phyloP scores from a whole-genome alignment of 2,797 vertebrate species.

The Fringilla coelebs region DNA sequence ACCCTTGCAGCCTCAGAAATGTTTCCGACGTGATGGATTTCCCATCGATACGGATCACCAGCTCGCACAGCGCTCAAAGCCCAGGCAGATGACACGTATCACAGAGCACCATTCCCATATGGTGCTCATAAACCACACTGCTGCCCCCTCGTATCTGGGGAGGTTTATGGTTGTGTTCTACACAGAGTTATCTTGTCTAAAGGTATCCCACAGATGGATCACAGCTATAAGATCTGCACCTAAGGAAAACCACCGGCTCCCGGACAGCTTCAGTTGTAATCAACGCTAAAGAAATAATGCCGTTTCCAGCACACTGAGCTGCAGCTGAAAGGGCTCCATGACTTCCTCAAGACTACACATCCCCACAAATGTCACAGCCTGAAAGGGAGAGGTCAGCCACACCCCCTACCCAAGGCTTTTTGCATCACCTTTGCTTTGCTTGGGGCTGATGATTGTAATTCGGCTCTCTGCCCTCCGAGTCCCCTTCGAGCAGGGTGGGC shows the following conservation, averaged over 20 bases:
- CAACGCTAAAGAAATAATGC: not conserved
- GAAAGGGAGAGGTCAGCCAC: not conserved
- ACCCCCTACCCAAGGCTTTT: not conserved
- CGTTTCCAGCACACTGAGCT: not conserved
- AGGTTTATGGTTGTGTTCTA: constrained; percentile 36
- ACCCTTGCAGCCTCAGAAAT: not conserved
- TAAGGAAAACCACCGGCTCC: not conserved
- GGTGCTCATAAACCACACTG: not conserved
- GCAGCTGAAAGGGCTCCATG: not conserved
- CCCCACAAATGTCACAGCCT: not conserved
- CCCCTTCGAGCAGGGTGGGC: not conserved
- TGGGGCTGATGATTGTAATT: not conserved
- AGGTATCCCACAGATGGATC: constrained; percentile 13
- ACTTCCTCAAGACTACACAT: not conserved
- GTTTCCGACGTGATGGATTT: not conserved
- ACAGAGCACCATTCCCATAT: not conserved
- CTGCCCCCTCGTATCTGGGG: not conserved
- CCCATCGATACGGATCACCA: not conserved
- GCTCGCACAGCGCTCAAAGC: not conserved
- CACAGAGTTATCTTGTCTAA: constrained; percentile 24
- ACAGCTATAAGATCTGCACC: not conserved
- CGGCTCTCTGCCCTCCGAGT: not conserved
- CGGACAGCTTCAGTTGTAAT: not conserved
- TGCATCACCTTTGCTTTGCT: not conserved
- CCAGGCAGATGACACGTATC: not conserved